Evolutionary conservation across 2,113 vertebrate genomes (phyloP), one percentile per base, ranked within the genome.

Genomic region (Nothobranchius furzeri): DNA sequence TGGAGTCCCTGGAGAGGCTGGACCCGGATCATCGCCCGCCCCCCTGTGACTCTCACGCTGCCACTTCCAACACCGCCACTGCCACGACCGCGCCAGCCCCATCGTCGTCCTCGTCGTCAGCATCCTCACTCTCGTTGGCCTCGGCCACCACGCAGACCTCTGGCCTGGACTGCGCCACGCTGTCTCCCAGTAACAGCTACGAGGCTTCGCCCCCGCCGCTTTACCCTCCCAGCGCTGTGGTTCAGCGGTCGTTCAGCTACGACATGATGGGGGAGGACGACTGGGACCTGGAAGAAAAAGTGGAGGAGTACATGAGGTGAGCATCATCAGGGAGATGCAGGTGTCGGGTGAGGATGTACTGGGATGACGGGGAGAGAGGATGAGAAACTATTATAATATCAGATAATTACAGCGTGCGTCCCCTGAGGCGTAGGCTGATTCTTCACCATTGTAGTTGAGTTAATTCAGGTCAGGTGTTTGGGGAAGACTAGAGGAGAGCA

Each of bases 301-400:
- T 94, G 79, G 93, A 94, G 81, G 93, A 94, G 78, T 94, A 94
- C 82, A 94, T 94, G 93, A 94, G 93, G 93, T 94, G 84, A 24
- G 35, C 30, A 45, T 78, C 42, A 53, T 49, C 36, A 47, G 25
- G 14, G 9, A 7, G 20, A 20, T 20, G 20, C 20, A 2, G 37
- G 4, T 40, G 37, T 7, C 4, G 37, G 30, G 14, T 60, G 49
- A 64, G 20, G 54, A 76, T 7, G 37, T 61, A 43, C 45, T n/a
- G 43, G 56, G 53, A 36, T 51, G 56, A 6, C 9, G 76, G 62
- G 69, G 63, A 55, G 61, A 78, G 68, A 79, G 50, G 67, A 65
- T 60, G 47, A 61, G 70, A 83, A 81, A 82, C 83, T 81, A 85
- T 90, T 88, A 83, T 85, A 90, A 90, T 75, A 60, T 75, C 73